Percentiles rank a stretch among this genome's conserved stretches.
Conservation (phyloP, 2,888 invertebrate genomes). For the Onchidella celtica region DNA sequence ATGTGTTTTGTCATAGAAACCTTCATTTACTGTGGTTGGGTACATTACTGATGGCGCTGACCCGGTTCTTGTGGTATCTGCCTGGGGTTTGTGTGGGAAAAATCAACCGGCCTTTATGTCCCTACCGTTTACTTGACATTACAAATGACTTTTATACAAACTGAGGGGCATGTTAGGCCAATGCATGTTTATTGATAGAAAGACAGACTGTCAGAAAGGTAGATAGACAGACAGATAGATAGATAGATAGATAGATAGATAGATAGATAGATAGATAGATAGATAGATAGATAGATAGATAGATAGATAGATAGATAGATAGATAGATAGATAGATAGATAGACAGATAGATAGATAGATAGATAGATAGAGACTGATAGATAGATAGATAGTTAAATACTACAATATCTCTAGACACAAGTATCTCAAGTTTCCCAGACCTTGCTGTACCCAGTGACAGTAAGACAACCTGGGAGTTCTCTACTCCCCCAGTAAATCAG, state of each 20-base stretch:
- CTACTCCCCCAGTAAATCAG: no score
- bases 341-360: not conserved
- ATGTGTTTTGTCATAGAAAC: no score
- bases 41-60: no score
- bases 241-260: constrained; percentile 24
- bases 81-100: no score
- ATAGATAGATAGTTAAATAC: not conserved
- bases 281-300: constrained; percentile 26
- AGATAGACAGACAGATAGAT: constrained; percentile 25
- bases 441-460: not conserved
- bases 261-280: constrained; percentile 21
- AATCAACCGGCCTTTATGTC: no score
- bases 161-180: no score
- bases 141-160: no score
- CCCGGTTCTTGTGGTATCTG: no score
- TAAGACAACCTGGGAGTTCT: not conserved
- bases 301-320: not conserved
- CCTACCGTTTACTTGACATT: no score
- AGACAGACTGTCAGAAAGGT: not conserved
- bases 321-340: not conserved
- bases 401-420: not conserved
- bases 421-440: no score
- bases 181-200: no score
- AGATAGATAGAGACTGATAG: not conserved
- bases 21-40: no score